These are phyloP conservation scores for Antheraea yamamai DNA, from an alignment of 2,888 invertebrate species.

Conservation along the genomic window DNA sequence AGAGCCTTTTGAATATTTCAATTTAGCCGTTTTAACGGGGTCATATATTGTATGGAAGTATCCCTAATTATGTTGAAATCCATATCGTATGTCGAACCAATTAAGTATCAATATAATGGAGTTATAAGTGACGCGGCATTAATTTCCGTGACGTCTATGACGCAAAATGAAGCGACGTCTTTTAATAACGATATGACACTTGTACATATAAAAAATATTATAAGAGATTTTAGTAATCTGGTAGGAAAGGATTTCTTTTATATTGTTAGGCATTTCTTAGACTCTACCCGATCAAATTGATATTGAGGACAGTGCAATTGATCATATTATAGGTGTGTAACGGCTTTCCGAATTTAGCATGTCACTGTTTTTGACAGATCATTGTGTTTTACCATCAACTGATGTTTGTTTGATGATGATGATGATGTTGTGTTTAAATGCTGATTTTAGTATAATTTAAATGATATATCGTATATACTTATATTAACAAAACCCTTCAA, in stretches of 20 bases:
- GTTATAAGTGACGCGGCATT: background rate
- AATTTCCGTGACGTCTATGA: background rate
- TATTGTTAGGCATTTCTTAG: background rate
- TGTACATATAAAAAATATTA: background rate
- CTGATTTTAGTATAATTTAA: too few relatives aligned
- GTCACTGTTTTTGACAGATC: background rate
- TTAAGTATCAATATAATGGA: slow-evolving; percentile 26
- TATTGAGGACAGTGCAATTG: too few relatives aligned
- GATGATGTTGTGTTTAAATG: too few relatives aligned
- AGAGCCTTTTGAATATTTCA: slow-evolving; percentile 54
- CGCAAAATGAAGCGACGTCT: background rate
- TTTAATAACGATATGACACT: background rate
- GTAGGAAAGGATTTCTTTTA: background rate
- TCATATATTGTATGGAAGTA: slow-evolving; percentile 38
- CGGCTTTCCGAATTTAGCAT: background rate
- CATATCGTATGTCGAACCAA: slow-evolving; percentile 36
- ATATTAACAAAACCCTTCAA: too few relatives aligned
- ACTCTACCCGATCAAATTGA: background rate
- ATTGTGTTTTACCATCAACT: too few relatives aligned
- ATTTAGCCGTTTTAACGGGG: slow-evolving; percentile 40
- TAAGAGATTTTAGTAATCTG: background rate
- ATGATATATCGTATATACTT: too few relatives aligned
- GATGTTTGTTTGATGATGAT: too few relatives aligned
- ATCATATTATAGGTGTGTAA: background rate
- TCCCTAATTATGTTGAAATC: slow-evolving; percentile 42